Evolutionary conservation across 2,113 vertebrate species (phyloP), one percentile per base, ranked within the genome.

Genomic region (Tautogolabrus adspersus): DNA sequence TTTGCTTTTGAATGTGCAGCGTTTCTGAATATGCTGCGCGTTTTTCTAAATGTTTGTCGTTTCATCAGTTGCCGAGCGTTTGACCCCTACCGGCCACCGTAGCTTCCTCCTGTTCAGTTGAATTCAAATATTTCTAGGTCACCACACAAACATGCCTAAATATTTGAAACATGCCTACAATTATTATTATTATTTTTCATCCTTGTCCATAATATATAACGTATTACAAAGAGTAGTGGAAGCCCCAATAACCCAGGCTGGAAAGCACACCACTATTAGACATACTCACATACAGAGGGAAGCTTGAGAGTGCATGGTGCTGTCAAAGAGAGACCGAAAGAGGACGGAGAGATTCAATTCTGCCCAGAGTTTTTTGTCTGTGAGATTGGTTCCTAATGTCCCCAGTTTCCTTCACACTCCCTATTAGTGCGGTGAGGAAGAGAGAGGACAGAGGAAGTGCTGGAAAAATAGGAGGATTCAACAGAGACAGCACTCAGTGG

Each of bases 271-370:
- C 38, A 63, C n/a, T 12, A 40, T 49, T 16, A 59, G 56, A 65
- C 70, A 76, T 61, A 66, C 77, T 66, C 61, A 70, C 63, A 66
- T 62, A 73, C 72, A 79, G 4, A 79, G 18, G 73, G 38, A 71
- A 72, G 77, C 83, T 61, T 67, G 62, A 80, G 82, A 84, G 60
- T 75, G 84, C 83, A 81, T 60, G 11, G 18, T 47, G 75, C 91
- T 93, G 92, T 93, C 88, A 82, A 83, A 88, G 34, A 42, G 84
- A 92, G 93, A 94, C 92, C 90, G 91, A 92, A 92, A 87, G 86
- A 91, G 91, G 88, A 93, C 89, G 62, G 82, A 91, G 90, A 93
- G 93, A 94, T 94, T 94, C 92, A 91, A 94, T 94, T 94, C 93
- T 92, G 90, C 84, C 74, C 78, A 86, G 88, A 89, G 87, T 87